These are phyloP conservation scores for Subanguina moxae DNA, from an alignment of 1,140 invertebrate species.

Conservation along the genomic window DNA sequence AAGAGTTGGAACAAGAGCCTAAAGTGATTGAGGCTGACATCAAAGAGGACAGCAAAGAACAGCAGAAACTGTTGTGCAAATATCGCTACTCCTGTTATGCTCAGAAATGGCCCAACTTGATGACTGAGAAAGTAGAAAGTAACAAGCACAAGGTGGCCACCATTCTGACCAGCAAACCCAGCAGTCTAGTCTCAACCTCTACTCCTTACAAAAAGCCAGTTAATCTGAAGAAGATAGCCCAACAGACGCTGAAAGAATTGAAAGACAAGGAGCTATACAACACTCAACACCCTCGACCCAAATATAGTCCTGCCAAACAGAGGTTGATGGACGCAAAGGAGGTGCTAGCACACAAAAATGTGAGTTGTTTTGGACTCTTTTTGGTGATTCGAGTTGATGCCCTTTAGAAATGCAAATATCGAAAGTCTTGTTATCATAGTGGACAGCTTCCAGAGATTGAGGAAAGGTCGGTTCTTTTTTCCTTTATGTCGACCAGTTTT, in stretches of 20 bases:
- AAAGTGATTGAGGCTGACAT: not conserved
- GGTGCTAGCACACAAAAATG: slow-evolving; percentile 2
- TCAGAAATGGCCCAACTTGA: slow-evolving; percentile 29
- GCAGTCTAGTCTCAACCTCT: not conserved
- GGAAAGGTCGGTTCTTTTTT: not conserved
- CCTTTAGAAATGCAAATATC: slow-evolving; percentile 28
- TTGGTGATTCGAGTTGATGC: not conserved
- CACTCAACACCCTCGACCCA: not conserved
- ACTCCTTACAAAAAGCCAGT: slow-evolving; percentile 2
- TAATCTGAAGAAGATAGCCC: slow-evolving; percentile 41
- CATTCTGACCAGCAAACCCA: slow-evolving; percentile 13
- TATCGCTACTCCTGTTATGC: slow-evolving; percentile 26
- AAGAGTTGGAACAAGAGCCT: not conserved
- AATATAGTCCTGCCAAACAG: not conserved
- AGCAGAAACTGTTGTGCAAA: slow-evolving; percentile 7
- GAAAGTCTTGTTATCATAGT: slow-evolving; percentile 32
- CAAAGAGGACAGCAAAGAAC: not conserved
- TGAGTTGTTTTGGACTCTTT: not conserved
- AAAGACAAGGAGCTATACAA: slow-evolving; percentile 26
- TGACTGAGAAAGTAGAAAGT: slow-evolving; percentile 26
- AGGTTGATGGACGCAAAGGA: not conserved
- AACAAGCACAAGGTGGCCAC: slow-evolving; percentile 15
- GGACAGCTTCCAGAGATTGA: slow-evolving; percentile 15
- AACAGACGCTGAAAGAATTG: slow-evolving; percentile 37
- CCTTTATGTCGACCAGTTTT: no score